Percentiles rank a stretch among this genome's conserved stretches.
Evolutionary conservation across 2,888 invertebrate species (phyloP).

Genomic region (Didymodactylos carnosus): DNA sequence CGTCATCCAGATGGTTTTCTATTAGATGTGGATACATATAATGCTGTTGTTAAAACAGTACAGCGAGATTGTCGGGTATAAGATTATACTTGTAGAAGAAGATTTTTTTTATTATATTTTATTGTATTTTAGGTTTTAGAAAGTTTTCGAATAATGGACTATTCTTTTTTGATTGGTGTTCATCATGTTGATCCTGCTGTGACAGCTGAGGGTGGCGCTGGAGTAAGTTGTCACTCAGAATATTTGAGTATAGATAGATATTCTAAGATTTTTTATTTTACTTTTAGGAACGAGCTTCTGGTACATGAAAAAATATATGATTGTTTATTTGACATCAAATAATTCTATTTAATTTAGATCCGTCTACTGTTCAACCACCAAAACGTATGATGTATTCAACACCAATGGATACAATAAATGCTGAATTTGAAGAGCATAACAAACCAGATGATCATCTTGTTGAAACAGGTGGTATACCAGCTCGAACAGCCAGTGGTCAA

Average conservation of each 20-base stretch:
- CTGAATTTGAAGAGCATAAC: background rate
- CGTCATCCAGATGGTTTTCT: conserved; percentile 79
- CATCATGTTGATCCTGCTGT: conserved; percentile 64
- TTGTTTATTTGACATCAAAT: too few species aligned
- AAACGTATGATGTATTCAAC: background rate
- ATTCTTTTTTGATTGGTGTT: conserved; percentile 81
- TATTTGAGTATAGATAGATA: too few species aligned
- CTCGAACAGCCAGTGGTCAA: conserved; percentile 9
- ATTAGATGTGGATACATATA: conserved; percentile 83
- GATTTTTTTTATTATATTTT: background rate
- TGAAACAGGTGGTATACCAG: background rate
- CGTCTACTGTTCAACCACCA: background rate
- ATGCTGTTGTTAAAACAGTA: conserved; percentile 81
- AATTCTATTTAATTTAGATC: background rate
- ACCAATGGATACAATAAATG: background rate
- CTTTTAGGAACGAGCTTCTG: background rate
- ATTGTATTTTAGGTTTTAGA: conserved; percentile 39
- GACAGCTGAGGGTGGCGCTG: background rate
- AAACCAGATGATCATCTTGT: background rate
- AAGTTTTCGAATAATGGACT: conserved; percentile 86
- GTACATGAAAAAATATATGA: background rate
- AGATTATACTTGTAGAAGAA: background rate
- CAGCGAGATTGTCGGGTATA: conserved; percentile 63
- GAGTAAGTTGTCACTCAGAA: background rate
- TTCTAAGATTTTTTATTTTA: too few species aligned